Evolutionary conservation across 2,888 invertebrate species (phyloP), one percentile per base, ranked within the genome.

Genomic region (Leptura quadrifasciata): DNA sequence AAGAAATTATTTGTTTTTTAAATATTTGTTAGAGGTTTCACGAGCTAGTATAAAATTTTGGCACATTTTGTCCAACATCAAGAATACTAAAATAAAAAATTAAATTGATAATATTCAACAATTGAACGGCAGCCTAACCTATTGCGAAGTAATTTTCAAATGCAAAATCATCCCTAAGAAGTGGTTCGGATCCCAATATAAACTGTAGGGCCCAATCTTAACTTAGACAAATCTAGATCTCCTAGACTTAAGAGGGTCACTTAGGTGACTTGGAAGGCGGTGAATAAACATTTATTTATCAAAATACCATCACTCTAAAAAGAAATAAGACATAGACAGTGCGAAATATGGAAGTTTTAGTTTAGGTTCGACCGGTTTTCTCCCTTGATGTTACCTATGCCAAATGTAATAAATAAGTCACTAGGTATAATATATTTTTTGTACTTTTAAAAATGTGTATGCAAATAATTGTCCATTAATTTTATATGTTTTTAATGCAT

Each of bases 311-410:
- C 65, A 12, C 18, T 18, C 52, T 12, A 67, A 9, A 55, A 47
- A 6, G 20, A 27, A 27, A 54, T 8, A 52, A 54, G n/a, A n/a
- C 12, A 47, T 67, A 67, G 54, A 1, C 55, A 67, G 67, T 27
- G 12, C 67, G 67, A 67, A 67, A 67, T 55, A 27, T 67, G 67
- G 54, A 55, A 55, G 55, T 12, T 54, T 27, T 67, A 67, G 67
- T 55, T 67, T 67, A 67, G 67, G 67, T 27, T 55, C 67, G 67
- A 55, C 67, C 67, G 67, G 54, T 55, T 67, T 67, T 31, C 10
- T 55, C 55, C 27, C 67, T 17, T 17, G 9, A 27, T 18, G 67
- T 67, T 54, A 24, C 54, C 31, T 17, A 55, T 15, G 39, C 39
- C 12, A 39, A 39, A 39, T 31, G 8, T 6, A 24, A 24, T 3